These are phyloP conservation scores for Brachionus calyciflorus DNA, from an alignment of 1,140 invertebrate genomes.

Conservation along the genomic window DNA sequence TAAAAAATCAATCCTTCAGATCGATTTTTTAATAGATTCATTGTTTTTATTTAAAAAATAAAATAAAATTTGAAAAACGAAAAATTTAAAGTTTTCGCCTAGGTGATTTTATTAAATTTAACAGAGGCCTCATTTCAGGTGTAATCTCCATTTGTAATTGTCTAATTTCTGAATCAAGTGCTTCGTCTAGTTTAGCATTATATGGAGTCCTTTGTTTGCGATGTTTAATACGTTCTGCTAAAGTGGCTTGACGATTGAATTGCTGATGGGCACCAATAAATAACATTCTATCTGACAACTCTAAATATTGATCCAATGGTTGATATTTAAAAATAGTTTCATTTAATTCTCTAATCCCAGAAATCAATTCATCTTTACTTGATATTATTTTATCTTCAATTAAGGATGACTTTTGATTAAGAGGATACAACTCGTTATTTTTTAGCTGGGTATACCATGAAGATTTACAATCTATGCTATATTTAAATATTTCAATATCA, in stretches of 20 bases:
- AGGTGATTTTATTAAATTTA: background rate
- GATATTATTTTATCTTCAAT: background rate
- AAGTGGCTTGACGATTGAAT: slow-evolving; percentile 15
- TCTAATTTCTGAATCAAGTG: slow-evolving; percentile 1
- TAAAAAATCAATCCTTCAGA: too few species aligned
- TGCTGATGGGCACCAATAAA: slow-evolving; percentile 35
- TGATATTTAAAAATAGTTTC: slow-evolving; percentile 33
- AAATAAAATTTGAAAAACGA: background rate
- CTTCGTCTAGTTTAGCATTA: background rate
- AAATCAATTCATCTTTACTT: background rate
- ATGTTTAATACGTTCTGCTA: slow-evolving; percentile 22
- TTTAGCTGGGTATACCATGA: slow-evolving; percentile 11
- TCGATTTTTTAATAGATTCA: too few species aligned
- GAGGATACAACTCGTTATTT: slow-evolving; percentile 1
- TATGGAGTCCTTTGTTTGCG: background rate
- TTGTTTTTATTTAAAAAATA: background rate
- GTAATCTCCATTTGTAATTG: slow-evolving; percentile 36
- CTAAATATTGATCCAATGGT: slow-evolving; percentile 24
- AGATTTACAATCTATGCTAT: slow-evolving; percentile 27
- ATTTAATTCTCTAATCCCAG: slow-evolving; percentile 18
- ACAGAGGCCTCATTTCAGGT: slow-evolving; percentile 1
- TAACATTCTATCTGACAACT: slow-evolving; percentile 23
- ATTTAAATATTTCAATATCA: slow-evolving; percentile 37
- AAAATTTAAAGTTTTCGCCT: background rate
- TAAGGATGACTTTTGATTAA: slow-evolving; percentile 21